Percentiles rank a stretch among this genome's conserved stretches.
Conservation (phyloP, 2,797 vertebrate genomes). For the Oreonectes daqikongensis region DNA sequence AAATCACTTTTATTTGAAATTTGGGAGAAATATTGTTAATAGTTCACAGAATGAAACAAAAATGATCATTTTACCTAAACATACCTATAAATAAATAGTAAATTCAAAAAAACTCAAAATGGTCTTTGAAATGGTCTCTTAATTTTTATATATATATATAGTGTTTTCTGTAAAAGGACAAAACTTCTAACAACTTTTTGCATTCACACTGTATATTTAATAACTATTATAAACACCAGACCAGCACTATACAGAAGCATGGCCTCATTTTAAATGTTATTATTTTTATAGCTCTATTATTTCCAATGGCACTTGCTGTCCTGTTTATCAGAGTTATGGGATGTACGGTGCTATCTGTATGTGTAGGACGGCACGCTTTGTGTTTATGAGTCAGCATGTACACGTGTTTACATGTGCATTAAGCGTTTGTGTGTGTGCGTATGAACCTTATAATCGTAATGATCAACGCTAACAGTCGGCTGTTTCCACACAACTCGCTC, state of each 20-base stretch:
- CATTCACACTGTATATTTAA: neutral
- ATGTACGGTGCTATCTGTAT: neutral
- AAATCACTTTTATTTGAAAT: too few relatives aligned
- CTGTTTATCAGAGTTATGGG: neutral
- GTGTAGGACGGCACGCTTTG: neutral
- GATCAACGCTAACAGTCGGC: constrained; percentile 36
- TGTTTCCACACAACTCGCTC: constrained; percentile 49
- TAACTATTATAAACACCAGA: neutral
- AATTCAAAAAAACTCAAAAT: too few relatives aligned
- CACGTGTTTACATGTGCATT: neutral
- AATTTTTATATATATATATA: too few relatives aligned
- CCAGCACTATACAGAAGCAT: too few relatives aligned
- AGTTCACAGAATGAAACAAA: too few relatives aligned
- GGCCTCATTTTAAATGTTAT: too few relatives aligned
- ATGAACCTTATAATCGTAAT: constrained; percentile 43
- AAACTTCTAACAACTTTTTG: too few relatives aligned
- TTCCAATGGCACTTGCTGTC: neutral
- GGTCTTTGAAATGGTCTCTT: too few relatives aligned
- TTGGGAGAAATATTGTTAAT: too few relatives aligned
- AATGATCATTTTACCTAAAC: too few relatives aligned
- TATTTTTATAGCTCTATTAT: too few relatives aligned
- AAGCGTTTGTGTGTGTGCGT: neutral
- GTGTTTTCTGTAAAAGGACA: neutral
- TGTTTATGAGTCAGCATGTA: neutral
- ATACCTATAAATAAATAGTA: too few relatives aligned